Conservation (phyloP, 2,113 vertebrate species). For the Oriolus oriolus region DNA sequence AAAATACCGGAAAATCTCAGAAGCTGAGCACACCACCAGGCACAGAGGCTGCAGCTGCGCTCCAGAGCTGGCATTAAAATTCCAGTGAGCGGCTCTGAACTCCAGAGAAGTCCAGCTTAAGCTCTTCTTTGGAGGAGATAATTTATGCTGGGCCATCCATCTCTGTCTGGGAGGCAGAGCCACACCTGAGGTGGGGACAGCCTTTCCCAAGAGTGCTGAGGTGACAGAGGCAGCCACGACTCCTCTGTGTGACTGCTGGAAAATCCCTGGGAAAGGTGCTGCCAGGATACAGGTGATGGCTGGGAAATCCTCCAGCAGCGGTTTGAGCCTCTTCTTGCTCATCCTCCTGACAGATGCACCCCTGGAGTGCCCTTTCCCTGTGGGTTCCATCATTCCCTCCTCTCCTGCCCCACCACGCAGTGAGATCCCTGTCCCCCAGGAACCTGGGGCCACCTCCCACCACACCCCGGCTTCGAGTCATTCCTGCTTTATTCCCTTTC, state of each 20-base stretch:
- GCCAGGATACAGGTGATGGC: background rate
- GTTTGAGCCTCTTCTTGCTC: background rate
- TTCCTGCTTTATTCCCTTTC: background rate
- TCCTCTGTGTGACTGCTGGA: background rate
- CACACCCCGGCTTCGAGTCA: background rate
- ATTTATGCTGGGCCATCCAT: background rate
- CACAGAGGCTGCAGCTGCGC: background rate
- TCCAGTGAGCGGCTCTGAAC: background rate
- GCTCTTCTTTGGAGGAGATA: background rate
- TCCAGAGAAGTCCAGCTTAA: background rate
- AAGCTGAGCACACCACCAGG: background rate
- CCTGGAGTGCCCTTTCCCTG: accelerated
- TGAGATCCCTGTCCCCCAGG: background rate
- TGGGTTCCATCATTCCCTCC: background rate
- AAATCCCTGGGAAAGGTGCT: background rate
- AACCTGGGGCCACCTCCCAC: background rate
- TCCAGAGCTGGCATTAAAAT: background rate
- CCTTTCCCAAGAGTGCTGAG: background rate
- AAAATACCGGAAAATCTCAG: background rate
- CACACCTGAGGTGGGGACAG: background rate
- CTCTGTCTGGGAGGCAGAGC: background rate
- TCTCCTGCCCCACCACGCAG: background rate
- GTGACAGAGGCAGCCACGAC: background rate
- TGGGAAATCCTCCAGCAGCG: background rate
- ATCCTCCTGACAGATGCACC: background rate